phyloP scores from a whole-genome alignment of 2,888 invertebrate genomes.

The Mimas tiliae region DNA sequence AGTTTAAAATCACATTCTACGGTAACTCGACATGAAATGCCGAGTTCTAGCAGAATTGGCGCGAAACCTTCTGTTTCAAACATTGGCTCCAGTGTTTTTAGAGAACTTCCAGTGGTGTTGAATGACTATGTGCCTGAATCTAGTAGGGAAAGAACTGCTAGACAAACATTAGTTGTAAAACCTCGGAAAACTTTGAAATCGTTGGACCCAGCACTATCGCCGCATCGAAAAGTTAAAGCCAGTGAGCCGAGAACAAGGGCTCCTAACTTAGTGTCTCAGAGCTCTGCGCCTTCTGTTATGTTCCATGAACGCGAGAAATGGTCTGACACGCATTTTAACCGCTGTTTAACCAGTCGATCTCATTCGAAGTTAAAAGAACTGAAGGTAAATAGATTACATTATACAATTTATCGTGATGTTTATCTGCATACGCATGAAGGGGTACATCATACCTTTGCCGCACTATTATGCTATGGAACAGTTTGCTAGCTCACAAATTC shows the following conservation, averaged over 20 bases:
- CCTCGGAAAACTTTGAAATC: conserved; percentile 71
- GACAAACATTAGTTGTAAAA: conserved; percentile 59
- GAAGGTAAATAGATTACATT: conserved; percentile 53
- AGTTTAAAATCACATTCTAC: conserved; percentile 56
- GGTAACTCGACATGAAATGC: conserved; percentile 65
- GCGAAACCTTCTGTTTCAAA: conserved; percentile 69
- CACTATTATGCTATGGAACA: too few species aligned
- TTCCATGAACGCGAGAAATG: conserved; percentile 48
- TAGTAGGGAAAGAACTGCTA: conserved; percentile 44
- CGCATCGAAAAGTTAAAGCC: conserved; percentile 46
- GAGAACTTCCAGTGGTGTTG: conserved; percentile 70
- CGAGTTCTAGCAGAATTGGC: conserved; percentile 61
- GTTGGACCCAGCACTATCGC: conserved; percentile 60
- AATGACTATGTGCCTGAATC: conserved; percentile 62
- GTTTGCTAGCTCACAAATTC: too few species aligned
- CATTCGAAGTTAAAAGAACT: conserved; percentile 67
- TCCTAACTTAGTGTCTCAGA: conserved; percentile 43
- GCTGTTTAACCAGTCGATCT: conserved; percentile 66
- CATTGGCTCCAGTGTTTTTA: conserved; percentile 57
- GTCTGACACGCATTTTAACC: conserved; percentile 56
- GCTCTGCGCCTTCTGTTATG: conserved; percentile 59
- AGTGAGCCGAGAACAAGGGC: conserved; percentile 41
- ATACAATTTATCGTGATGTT: background rate
- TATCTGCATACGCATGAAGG: background rate
- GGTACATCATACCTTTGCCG: too few species aligned